Percentiles rank a stretch among this genome's conserved stretches.
Conservation (phyloP, 2,888 invertebrate genomes). For the Vandiemenella viatica region DNA sequence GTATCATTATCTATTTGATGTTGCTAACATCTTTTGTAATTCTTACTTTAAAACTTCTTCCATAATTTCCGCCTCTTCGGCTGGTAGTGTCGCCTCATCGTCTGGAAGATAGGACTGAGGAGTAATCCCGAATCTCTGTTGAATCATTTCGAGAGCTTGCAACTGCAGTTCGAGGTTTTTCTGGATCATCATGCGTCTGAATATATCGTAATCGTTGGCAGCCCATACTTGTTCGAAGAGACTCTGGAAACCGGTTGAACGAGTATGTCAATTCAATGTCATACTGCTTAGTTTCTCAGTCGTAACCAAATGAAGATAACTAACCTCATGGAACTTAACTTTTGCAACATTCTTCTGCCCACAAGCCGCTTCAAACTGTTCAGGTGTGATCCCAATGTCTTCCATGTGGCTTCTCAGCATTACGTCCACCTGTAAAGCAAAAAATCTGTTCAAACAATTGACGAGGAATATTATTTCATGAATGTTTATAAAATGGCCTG, state of each 20-base stretch:
- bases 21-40: too few relatives aligned
- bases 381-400: slow-evolving; percentile 74
- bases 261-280: too few relatives aligned
- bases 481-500: too few relatives aligned
- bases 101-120: slow-evolving; percentile 44
- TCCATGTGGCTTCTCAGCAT: slow-evolving; percentile 86
- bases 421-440: slow-evolving; percentile 51
- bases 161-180: slow-evolving; percentile 82
- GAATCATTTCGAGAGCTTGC: slow-evolving; percentile 72
- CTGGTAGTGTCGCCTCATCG: slow-evolving; percentile 7
- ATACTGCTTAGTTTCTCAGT: not conserved
- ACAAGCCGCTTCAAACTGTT: slow-evolving; percentile 76
- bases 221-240: slow-evolving; percentile 67
- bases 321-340: slow-evolving; percentile 39
- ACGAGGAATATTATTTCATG: too few relatives aligned
- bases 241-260: slow-evolving; percentile 4
- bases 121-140: slow-evolving; percentile 54
- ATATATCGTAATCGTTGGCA: slow-evolving; percentile 79
- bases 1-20: too few relatives aligned
- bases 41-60: slow-evolving; percentile 31
- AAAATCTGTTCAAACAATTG: not conserved
- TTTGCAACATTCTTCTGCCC: slow-evolving; percentile 30
- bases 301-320: slow-evolving; percentile 3
- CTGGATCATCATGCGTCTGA: slow-evolving; percentile 83
- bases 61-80: slow-evolving; percentile 28